Evolutionary conservation across 2,113 vertebrate genomes (phyloP), one percentile per base, ranked within the genome.

Genomic region (Eonycteris spelaea): DNA sequence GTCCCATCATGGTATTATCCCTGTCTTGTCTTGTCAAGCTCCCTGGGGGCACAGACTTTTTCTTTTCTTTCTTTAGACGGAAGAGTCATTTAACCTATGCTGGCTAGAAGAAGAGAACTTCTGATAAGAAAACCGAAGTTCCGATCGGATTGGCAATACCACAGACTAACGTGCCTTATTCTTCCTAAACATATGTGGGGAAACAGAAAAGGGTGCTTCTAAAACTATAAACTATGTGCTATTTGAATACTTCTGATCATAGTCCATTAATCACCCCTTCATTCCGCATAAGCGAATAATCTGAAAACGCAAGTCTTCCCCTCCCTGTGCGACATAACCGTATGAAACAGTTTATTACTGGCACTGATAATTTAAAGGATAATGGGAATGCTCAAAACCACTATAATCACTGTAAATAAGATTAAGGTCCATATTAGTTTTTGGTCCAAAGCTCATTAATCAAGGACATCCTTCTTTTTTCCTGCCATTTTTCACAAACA

Each of bases 211-310:
- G 4, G 0, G 8, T 43, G 3, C 45, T 13, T 80, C 70, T 82
- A 59, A 65, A 95, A 78, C 74, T 57, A 74, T 6, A 48, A n/a
- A 55, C 43, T 14, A 59, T 43, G 4, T 57, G 24, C 33, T 48
- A 48, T 18, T 5, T 90, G 53, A 92, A 26, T 24, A 7, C 28
- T 40, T 55, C 57, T 40, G 63, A 84, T 78, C 83, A 30, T 43
- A 40, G 24, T 80, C 71, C 65, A 59, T 75, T 86, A 67, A 82
- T 35, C 30, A 82, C 21, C 6, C 40, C n/a, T 94, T 86, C 65
- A 91, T 79, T 85, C 43, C n/a, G 77, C 28, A 77, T 71, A 35
- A 94, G 85, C 53, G 87, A 96, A 78, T 53, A 87, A 71, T 91
- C 68, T 78, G 55, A 91, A 88, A 90, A 87, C 35, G 57, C 55